A percentile compares a stretch with the other conserved stretches of the same genome.
Conservation (phyloP, 1,140 invertebrate genomes). For the Caenorhabditis tropicalis region DNA sequence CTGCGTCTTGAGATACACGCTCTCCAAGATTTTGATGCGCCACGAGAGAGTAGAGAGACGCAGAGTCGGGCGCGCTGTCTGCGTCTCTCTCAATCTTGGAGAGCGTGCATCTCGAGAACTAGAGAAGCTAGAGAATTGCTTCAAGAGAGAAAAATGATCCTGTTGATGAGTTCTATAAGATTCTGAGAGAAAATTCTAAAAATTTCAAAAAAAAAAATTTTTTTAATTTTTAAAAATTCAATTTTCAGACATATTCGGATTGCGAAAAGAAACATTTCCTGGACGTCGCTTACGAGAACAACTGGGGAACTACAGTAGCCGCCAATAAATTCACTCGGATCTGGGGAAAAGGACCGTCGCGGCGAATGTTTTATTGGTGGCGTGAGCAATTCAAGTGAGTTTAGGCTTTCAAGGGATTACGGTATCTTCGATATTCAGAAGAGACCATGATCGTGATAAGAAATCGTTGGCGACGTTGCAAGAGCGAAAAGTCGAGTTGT, state of each 20-base stretch:
- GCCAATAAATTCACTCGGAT: background rate
- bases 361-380: conserved; percentile 34
- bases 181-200: too few species aligned
- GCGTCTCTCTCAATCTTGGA: background rate
- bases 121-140: background rate
- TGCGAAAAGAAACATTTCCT: conserved; percentile 27
- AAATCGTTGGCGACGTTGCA: background rate
- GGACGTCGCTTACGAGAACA: conserved; percentile 6
- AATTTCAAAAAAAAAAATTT: background rate
- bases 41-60: background rate
- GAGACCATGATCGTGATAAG: background rate
- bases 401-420: background rate
- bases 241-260: background rate
- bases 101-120: background rate
- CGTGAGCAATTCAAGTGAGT: background rate
- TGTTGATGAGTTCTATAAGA: too few species aligned
- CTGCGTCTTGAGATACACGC: too few species aligned
- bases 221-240: background rate
- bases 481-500: background rate
- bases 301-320: conserved; percentile 20
- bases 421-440: background rate
- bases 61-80: background rate
- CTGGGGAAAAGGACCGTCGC: conserved; percentile 13
- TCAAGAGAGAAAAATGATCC: too few species aligned
- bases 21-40: too few species aligned